These are phyloP conservation scores for Lasioglossum calceatum DNA, from an alignment of 2,888 invertebrate species.

Conservation along the genomic window DNA sequence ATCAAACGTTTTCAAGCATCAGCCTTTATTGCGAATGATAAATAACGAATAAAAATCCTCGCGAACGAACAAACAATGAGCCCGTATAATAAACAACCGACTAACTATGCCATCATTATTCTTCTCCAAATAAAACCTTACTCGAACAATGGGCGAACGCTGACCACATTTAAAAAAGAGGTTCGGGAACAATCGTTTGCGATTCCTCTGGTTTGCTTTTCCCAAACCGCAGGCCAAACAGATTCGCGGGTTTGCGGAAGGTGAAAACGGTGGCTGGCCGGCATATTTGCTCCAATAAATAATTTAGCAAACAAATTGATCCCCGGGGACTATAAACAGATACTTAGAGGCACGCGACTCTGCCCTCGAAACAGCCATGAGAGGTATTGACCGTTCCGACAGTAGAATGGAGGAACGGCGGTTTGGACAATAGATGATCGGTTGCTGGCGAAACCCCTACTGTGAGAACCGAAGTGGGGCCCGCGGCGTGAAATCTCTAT, in stretches of 20 bases:
- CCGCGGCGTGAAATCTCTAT: conserved; percentile 85
- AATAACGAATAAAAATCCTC: neutral
- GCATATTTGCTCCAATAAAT: conserved; percentile 84
- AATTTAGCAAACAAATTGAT: conserved; percentile 85
- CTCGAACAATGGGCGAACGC: neutral
- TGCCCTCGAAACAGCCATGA: conserved; percentile 16
- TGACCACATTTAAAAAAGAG: conserved; percentile 1
- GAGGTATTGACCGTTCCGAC: conserved; percentile 39
- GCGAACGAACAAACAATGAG: no score
- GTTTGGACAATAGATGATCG: conserved; percentile 73
- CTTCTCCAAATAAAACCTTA: neutral
- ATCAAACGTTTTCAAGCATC: no score
- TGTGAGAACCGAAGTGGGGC: conserved; percentile 83
- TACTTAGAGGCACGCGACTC: conserved; percentile 83
- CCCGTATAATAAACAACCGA: neutral
- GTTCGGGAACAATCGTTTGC: neutral
- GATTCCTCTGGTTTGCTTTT: conserved; percentile 77
- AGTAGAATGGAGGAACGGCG: fast-evolving
- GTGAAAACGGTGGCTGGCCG: conserved; percentile 69
- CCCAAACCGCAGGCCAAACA: conserved; percentile 81
- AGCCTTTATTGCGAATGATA: neutral
- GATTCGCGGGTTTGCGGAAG: conserved; percentile 74
- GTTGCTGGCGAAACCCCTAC: conserved; percentile 77
- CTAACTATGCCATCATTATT: neutral
- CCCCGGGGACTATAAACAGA: conserved; percentile 84